Conservation (phyloP, 1,140 invertebrate genomes). For the Drosophila bifasciata region DNA sequence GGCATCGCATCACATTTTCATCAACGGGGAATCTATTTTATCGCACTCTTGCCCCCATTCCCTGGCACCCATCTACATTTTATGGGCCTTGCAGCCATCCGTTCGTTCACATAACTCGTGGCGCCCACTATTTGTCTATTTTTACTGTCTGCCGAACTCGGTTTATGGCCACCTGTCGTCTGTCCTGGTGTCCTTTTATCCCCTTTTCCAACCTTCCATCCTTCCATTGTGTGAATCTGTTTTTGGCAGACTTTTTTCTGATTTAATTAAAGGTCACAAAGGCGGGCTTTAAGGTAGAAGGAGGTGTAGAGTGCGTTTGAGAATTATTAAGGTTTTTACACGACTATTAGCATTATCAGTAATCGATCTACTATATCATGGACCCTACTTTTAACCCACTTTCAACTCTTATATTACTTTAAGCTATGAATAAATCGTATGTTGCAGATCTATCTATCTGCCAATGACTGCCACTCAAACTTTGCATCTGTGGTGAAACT, state of each 20-base stretch:
- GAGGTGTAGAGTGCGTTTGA: no score
- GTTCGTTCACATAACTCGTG: slow-evolving; percentile 50
- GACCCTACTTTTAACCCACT: no score
- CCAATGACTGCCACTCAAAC: no score
- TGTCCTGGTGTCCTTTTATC: slow-evolving; percentile 1
- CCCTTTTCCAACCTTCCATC: background rate
- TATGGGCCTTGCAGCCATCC: slow-evolving; percentile 54
- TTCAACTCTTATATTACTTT: no score
- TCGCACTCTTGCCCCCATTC: slow-evolving; percentile 17
- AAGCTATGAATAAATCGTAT: no score
- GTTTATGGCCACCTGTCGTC: slow-evolving; percentile 30
- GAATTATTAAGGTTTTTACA: no score
- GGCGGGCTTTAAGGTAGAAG: no score
- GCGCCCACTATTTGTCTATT: slow-evolving; percentile 48
- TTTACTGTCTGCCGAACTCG: slow-evolving; percentile 38
- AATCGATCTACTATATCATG: no score
- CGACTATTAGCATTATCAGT: no score
- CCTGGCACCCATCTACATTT: slow-evolving; percentile 49
- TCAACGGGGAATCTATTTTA: slow-evolving; percentile 43
- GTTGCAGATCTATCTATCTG: no score
- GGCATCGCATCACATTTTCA: slow-evolving; percentile 41
- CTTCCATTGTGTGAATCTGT: slow-evolving; percentile 6
- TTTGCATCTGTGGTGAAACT: no score
- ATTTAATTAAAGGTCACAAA: slow-evolving; percentile 28
- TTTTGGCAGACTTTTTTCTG: slow-evolving; percentile 7